phyloP scores from a whole-genome alignment of 2,797 vertebrate species.

The Lacerta agilis region DNA sequence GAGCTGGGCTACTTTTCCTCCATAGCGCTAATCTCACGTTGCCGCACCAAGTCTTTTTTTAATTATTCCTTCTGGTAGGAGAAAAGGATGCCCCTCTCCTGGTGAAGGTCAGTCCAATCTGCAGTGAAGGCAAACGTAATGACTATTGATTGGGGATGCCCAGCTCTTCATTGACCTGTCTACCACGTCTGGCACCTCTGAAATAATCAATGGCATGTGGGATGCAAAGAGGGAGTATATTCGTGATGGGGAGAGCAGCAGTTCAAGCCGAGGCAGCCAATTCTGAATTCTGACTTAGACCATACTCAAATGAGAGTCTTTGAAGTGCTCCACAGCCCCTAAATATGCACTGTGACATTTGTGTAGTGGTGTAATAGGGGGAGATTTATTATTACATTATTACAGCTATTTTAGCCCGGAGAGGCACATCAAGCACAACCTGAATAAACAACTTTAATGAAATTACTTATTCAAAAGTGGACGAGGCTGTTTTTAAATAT shows the following conservation, averaged over 20 bases:
- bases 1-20: slow-evolving; percentile 26
- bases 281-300: slow-evolving; percentile 17
- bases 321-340: slow-evolving; percentile 5
- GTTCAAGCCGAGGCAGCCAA: slow-evolving; percentile 16
- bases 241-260: neutral
- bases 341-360: slow-evolving; percentile 34
- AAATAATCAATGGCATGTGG: slow-evolving; percentile 37
- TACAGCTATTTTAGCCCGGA: neutral
- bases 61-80: neutral
- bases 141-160: slow-evolving; percentile 35
- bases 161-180: slow-evolving; percentile 15
- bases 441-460: slow-evolving; percentile 41
- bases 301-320: slow-evolving; percentile 44
- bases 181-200: slow-evolving; percentile 17
- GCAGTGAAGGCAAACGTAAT: slow-evolving; percentile 24
- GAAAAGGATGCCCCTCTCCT: neutral
- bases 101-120: neutral
- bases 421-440: slow-evolving; percentile 24
- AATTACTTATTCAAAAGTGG: slow-evolving; percentile 31
- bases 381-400: neutral
- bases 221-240: neutral
- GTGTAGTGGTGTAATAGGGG: neutral
- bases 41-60: slow-evolving; percentile 27
- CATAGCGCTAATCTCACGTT: neutral
- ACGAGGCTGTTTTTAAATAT: neutral